Evolutionary conservation across 2,888 invertebrate species (phyloP), one percentile per base, ranked within the genome.

Genomic region (Tipula lateralis): DNA sequence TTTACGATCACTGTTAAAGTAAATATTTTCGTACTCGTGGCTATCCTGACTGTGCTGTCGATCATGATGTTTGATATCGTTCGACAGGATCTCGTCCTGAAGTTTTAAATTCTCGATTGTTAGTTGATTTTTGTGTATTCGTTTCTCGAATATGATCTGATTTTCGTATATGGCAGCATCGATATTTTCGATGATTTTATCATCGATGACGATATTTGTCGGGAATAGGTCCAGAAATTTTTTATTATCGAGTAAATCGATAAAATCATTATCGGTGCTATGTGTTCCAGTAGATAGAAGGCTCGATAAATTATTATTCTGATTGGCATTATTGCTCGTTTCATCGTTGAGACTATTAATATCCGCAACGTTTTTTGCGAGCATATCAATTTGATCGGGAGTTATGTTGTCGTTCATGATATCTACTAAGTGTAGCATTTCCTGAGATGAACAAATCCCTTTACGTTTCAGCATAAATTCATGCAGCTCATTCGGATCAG

Each of bases 101-200:
- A 87, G 32, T 83, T 86, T 86, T 16, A 87, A 84, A 85, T 87
- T 87, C 84, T 87, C 86, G 82, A 86, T 87, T 3, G 87, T 86
- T 36, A 86, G 85, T 83, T 87, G 86, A 85, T 87, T 87, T 80
- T 87, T 87, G 19, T 85, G 85, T 34, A 87, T 87, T 80, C 86
- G 84, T 83, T 87, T 86, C 39, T 87, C 86, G 84, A 87, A 87
- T 66, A 86, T 86, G n/a, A 87, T 86, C 85, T 87, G 86, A 85
- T 87, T 87, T 85, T 87, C 86, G 36, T 87, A 87, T 16, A 87
- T 86, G 32, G 85, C 86, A 0, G 86, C 85, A 84, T 87, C 86
- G 30, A 87, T 86, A 82, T 86, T 87, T 84, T 87, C 86, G 82
- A 87, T 84, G n/a, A 86, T 81, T 85, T 87, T 86, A 9, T 85